phyloP scores from a whole-genome alignment of 2,888 invertebrate species.

The Lucinisca nassula region DNA sequence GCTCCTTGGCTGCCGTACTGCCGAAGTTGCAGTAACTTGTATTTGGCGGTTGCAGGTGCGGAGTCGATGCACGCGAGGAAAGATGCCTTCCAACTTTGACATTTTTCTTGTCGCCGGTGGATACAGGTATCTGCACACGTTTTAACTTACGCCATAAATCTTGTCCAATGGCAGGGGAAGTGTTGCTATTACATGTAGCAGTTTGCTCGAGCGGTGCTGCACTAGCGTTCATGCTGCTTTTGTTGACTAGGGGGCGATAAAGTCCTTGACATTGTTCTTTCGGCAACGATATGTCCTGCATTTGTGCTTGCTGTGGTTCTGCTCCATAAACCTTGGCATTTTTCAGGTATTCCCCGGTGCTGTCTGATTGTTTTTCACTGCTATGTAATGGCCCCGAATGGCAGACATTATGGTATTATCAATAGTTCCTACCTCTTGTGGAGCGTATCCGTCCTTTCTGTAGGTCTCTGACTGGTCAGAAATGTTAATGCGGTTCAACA shows the following conservation, averaged over 20 bases:
- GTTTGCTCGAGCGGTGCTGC: not conserved
- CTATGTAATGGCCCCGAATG: not conserved
- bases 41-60: not conserved
- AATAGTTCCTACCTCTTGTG: not conserved
- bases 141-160: constrained; percentile 15
- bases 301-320: constrained; percentile 12
- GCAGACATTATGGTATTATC: not conserved
- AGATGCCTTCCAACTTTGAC: constrained; percentile 26
- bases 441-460: not conserved
- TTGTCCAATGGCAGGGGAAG: not conserved
- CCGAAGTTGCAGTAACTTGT: constrained; percentile 44
- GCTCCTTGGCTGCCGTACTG: constrained; percentile 28
- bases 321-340: not conserved
- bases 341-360: not conserved
- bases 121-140: constrained; percentile 14
- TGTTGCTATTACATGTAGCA: not conserved
- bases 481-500: not conserved
- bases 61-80: constrained; percentile 39
- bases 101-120: not conserved
- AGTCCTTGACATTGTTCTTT: not conserved
- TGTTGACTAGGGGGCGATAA: not conserved
- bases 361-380: not conserved
- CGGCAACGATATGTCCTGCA: too few relatives aligned
- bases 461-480: not conserved
- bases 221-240: not conserved